A percentile compares a stretch with the other conserved stretches of the same genome.
phyloP scores from a whole-genome alignment of 2,888 invertebrate species.

The Diplolepis rosae region DNA sequence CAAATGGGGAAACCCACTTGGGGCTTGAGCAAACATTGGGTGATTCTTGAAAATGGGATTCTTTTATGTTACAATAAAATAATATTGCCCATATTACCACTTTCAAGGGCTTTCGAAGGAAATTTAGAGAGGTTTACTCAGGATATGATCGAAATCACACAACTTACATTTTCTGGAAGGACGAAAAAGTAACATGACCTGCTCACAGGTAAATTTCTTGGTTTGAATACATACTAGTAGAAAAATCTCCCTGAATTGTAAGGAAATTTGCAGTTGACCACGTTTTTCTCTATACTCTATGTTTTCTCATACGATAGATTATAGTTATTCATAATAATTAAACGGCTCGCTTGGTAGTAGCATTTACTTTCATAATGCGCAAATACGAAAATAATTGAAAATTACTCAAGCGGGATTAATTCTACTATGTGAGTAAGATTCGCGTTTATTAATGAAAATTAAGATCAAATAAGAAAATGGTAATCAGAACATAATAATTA shows the following conservation, averaged over 20 bases:
- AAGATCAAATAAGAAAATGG: neutral
- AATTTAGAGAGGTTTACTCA: neutral
- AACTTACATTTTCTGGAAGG: neutral
- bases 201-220: neutral
- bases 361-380: neutral
- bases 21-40: neutral
- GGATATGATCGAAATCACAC: neutral
- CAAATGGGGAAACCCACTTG: neutral
- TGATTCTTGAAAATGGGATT: neutral
- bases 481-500: neutral
- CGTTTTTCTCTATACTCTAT: too few species aligned
- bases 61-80: neutral
- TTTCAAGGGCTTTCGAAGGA: neutral
- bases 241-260: too few species aligned
- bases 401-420: neutral
- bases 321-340: neutral
- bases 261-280: too few species aligned
- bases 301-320: too few species aligned
- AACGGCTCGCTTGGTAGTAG: neutral
- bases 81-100: neutral
- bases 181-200: neutral
- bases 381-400: neutral
- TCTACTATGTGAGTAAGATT: neutral
- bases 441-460: neutral
- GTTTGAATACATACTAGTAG: too few species aligned